phyloP scores from a whole-genome alignment of 1,140 invertebrate species.

The Drosophila kanapiae region DNA sequence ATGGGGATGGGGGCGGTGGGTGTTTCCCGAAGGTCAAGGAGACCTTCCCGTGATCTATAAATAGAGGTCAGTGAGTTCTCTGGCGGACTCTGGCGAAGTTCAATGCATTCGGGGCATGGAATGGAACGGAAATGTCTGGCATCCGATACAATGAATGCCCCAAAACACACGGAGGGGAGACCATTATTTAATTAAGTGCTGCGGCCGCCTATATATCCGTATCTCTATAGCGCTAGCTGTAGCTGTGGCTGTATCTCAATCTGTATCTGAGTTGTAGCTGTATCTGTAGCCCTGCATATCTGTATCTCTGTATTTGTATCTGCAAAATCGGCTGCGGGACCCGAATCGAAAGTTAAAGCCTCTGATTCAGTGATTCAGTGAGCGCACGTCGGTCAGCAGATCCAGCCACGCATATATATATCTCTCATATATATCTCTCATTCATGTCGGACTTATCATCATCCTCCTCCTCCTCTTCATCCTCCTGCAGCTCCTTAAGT shows the following conservation, averaged over 20 bases:
- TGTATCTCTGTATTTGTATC: conserved; percentile 48
- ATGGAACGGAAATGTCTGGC: conserved; percentile 68
- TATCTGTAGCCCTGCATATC: conserved; percentile 1
- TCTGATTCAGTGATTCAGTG: conserved; percentile 48
- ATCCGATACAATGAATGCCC: conserved; percentile 31
- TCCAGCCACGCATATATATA: conserved; percentile 30
- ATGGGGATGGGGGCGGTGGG: not conserved
- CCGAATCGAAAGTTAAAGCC: conserved; percentile 1
- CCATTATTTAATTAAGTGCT: conserved; percentile 73
- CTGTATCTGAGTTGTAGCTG: not conserved
- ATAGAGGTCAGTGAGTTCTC: not conserved
- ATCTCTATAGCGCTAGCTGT: not conserved
- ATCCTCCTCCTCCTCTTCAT: conserved; percentile 27
- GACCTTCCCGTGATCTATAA: conserved; percentile 9
- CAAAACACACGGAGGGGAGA: conserved; percentile 24
- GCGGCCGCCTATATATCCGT: conserved; percentile 7
- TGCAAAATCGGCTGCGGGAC: conserved; percentile 42
- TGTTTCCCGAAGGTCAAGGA: conserved; percentile 37
- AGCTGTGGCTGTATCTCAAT: not conserved
- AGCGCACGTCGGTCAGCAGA: conserved; percentile 50
- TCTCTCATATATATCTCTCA: not conserved
- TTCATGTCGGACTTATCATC: conserved; percentile 30
- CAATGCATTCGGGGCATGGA: conserved; percentile 31
- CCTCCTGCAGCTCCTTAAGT: conserved; percentile 44
- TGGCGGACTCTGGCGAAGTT: conserved; percentile 15